Evolutionary conservation across 2,888 invertebrate species (phyloP), one percentile per base, ranked within the genome.

Genomic region (Drosophila yooni): DNA sequence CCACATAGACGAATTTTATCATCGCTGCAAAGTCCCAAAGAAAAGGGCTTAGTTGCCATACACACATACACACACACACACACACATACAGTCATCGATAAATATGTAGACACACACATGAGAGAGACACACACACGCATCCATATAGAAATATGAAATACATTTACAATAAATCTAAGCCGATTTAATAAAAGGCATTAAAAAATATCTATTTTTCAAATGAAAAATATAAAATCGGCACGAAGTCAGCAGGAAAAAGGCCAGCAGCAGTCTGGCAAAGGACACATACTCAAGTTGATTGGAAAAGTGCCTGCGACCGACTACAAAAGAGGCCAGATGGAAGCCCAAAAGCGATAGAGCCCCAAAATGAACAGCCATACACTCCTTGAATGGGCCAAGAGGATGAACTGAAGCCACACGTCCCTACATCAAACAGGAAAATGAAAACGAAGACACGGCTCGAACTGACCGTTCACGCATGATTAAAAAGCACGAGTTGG

Each of bases 131-230:
- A 25, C 46, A 58, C 25, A 52, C n/a, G 48, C 50, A 74, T 40
- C 34, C 38, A 48, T n/a, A 64, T 36, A 66, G 59, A 74, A 67
- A 70, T 67, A 66, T 72, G 48, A 74, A 74, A 76, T 77, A 79
- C 72, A 78, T 71, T 76, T 71, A 79, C 79, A 81, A 88, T 85
- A 88, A 85, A 85, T 83, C 88, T 86, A 88, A 89, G 86, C 88
- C 90, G 85, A 90, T 91, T 91, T 90, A 88, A 91, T 91, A 91
- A 91, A 88, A 82, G 75, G 86, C 81, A 85, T 88, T 87, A 83
- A 89, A 85, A 90, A 86, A 86, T 83, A 79, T 85, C 75, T 88
- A 86, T 87, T 86, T 88, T 81, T 76, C 65, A 76, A 86, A 83
- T 82, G 81, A 86, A 88, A 87, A 83, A 88, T 88, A 86, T 86